phyloP scores from a whole-genome alignment of 1,140 invertebrate species.

The Coptotermes formosanus region DNA sequence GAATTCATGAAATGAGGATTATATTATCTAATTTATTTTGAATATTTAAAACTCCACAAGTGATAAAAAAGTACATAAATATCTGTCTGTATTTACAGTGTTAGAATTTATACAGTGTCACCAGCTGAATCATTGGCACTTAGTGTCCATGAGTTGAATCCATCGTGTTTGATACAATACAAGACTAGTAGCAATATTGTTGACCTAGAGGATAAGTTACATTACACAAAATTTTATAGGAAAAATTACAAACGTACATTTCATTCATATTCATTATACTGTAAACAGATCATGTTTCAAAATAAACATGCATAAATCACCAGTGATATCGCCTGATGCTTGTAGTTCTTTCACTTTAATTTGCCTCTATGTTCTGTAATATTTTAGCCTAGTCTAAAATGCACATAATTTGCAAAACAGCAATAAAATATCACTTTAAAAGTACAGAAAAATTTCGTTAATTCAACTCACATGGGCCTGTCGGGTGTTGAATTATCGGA shows the following conservation, averaged over 20 bases:
- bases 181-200: background rate
- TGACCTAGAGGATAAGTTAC: background rate
- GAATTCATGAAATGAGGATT: background rate
- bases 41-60: background rate
- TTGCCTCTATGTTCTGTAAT: too few relatives aligned
- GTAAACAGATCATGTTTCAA: too few relatives aligned
- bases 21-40: background rate
- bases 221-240: background rate
- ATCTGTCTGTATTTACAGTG: background rate
- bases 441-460: background rate
- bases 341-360: too few relatives aligned
- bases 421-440: background rate
- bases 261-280: too few relatives aligned
- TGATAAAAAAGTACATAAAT: slow-evolving; percentile 8
- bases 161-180: background rate
- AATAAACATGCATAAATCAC: too few relatives aligned
- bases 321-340: too few relatives aligned
- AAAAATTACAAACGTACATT: too few relatives aligned
- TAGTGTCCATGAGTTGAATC: background rate
- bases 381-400: background rate
- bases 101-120: background rate
- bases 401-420: background rate
- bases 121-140: background rate
- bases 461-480: too few relatives aligned
- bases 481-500: too few relatives aligned